Base-by-base conservation (phyloP, 2,797 vertebrate species). In the Catharus ustulatus region DNA sequence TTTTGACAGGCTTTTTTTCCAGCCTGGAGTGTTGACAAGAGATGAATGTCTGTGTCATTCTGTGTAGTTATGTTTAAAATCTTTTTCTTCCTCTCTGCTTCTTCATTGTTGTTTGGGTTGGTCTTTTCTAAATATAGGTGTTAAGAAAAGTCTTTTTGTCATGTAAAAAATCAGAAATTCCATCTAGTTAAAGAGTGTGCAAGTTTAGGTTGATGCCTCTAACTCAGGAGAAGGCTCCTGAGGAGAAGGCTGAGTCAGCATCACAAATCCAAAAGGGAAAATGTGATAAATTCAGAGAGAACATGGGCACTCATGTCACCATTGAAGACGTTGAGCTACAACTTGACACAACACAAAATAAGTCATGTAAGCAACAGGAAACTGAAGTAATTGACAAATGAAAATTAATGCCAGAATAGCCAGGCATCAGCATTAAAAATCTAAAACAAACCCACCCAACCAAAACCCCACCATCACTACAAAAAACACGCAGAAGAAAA, bases 1-100 rank as follows among this genome's bases (percentile, higher is more conserved):
- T 67, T 48, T 82, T 66, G 72, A 87, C 40, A 94, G 66, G 61
- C n/a, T 75, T 82, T 82, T 87, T 76, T 73, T 19, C 66, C 30
- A 72, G 66, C 66, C 58, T 68, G 64, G n/a, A 77, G 46, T 6
- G 24, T 43, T 58, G 82, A 89, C 40, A 83, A 38, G 81, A 89
- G 58, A 62, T 24, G 11, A 93, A 87, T 48, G 59, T 27, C n/a
- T 77, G 6, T 23, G 58, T 49, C 66, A 29, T 34, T 77, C 51
- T 51, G 17, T 1, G 3, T 42, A 69, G 73, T 4, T 45, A 16
- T 32, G 13, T 52, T 55, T 42, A 71, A 89, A 38, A 43, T 36
- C 12, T 69, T 46, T 64, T 45, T 57, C 30, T 5, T 21, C 32
- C 9, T 73, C 77, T 42, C 78, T 51, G 34, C 20, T 29, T 45